Conservation (phyloP, 1,140 invertebrate species). For the Zaprionus ghesquierei region DNA sequence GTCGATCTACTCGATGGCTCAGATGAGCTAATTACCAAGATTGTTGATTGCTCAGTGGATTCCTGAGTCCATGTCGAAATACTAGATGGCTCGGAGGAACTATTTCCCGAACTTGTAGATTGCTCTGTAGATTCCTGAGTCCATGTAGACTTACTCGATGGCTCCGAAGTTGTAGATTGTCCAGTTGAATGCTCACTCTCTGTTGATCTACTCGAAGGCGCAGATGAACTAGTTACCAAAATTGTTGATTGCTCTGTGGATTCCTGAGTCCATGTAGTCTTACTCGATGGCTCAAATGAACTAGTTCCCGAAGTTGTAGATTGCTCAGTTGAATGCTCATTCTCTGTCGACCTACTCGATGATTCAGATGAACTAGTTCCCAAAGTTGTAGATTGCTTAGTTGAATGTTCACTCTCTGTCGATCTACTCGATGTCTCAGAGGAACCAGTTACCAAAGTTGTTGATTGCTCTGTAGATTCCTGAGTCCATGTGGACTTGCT, state of each 20-base stretch:
- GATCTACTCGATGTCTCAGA: neutral
- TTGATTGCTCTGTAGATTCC: neutral
- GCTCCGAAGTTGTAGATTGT: neutral
- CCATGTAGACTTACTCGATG: too few relatives aligned
- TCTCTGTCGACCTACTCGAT: neutral
- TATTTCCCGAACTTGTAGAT: neutral
- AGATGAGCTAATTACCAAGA: neutral
- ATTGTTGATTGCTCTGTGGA: neutral
- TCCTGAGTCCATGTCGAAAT: too few relatives aligned
- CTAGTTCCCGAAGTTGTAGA: neutral
- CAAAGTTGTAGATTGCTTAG: neutral
- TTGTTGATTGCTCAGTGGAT: neutral
- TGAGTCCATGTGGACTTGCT: too few relatives aligned
- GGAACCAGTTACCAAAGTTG: neutral
- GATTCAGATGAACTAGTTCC: neutral
- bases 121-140: too few relatives aligned
- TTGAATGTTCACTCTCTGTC: neutral
- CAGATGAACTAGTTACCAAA: neutral
- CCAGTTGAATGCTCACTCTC: neutral
- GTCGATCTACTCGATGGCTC: too few relatives aligned
- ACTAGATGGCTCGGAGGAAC: neutral
- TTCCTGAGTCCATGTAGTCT: too few relatives aligned
- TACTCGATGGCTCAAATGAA: too few relatives aligned
- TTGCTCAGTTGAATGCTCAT: neutral
- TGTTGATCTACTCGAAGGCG: too few relatives aligned